A percentile compares a stretch with the other conserved stretches of the same genome.
Evolutionary conservation across 1,140 invertebrate species (phyloP).

Genomic region (Lithobius niger): DNA sequence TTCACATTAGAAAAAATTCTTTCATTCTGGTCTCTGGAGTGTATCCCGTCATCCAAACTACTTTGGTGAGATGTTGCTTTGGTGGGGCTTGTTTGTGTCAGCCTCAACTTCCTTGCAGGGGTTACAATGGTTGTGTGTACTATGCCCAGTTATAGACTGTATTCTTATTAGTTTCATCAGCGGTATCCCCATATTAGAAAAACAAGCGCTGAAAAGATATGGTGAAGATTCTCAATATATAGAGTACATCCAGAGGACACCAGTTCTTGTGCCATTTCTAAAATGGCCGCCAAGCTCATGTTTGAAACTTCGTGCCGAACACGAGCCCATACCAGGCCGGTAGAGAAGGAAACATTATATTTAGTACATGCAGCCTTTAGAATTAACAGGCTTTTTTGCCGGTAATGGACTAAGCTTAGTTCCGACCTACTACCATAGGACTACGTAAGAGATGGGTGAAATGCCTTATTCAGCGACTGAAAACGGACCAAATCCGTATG

Average conservation of each 20-base stretch:
- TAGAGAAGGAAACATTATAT: too few relatives aligned
- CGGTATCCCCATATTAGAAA: conserved; percentile 69
- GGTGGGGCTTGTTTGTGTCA: conserved; percentile 87
- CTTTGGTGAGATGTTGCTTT: conserved; percentile 84
- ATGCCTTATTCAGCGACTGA: too few relatives aligned
- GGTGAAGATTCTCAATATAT: not conserved
- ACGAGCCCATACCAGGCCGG: too few relatives aligned
- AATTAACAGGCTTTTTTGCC: too few relatives aligned
- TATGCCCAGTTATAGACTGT: conserved; percentile 76
- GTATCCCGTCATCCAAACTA: conserved; percentile 87
- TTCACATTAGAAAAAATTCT: conserved; percentile 7
- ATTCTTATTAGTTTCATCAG: conserved; percentile 77
- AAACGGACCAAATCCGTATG: too few relatives aligned
- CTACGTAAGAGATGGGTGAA: too few relatives aligned
- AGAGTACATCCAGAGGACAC: not conserved
- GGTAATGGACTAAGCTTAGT: too few relatives aligned
- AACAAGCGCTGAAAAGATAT: conserved; percentile 22
- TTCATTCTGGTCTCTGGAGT: conserved; percentile 64
- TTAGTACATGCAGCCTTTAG: too few relatives aligned
- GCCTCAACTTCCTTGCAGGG: conserved; percentile 69
- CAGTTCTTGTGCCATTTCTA: not conserved
- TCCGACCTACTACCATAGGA: too few relatives aligned
- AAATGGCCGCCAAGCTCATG: too few relatives aligned
- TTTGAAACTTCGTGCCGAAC: too few relatives aligned
- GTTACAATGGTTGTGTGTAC: conserved; percentile 60